phyloP scores from a whole-genome alignment of 2,113 vertebrate genomes.

The Chroicocephalus ridibundus region DNA sequence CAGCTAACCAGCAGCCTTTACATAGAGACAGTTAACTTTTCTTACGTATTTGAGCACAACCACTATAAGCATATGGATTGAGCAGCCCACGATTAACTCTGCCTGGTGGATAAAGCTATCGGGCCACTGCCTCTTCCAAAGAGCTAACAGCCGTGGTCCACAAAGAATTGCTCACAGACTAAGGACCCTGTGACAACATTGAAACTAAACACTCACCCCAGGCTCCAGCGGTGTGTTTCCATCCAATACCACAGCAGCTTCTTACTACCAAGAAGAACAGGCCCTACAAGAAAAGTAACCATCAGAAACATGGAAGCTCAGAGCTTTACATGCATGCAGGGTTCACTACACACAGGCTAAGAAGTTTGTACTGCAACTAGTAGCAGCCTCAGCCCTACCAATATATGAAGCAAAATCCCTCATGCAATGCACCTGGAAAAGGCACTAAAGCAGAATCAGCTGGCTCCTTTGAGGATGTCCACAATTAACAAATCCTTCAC shows the following conservation, averaged over 20 bases:
- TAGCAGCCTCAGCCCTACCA: rapidly evolving
- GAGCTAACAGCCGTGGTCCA: rapidly evolving
- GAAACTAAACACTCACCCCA: background rate
- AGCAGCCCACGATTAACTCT: too few species aligned
- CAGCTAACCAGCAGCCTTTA: background rate
- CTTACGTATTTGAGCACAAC: background rate
- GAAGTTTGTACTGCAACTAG: rapidly evolving
- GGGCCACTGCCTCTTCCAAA: background rate
- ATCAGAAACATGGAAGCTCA: rapidly evolving
- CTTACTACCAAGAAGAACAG: background rate
- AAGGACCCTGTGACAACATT: rapidly evolving
- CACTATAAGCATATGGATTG: rapidly evolving
- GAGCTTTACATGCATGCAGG: rapidly evolving
- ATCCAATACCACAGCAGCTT: rapidly evolving
- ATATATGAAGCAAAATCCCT: background rate
- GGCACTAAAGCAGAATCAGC: background rate
- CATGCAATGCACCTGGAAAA: background rate
- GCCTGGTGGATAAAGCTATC: rapidly evolving
- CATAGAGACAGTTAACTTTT: background rate
- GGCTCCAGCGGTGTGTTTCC: rapidly evolving
- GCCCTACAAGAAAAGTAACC: rapidly evolving
- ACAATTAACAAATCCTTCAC: background rate
- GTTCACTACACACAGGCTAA: rapidly evolving
- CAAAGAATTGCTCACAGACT: background rate
- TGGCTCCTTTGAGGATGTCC: background rate